Evolutionary conservation across 2,113 vertebrate species (phyloP).

Genomic region (Xiphorhynchus elegans): DNA sequence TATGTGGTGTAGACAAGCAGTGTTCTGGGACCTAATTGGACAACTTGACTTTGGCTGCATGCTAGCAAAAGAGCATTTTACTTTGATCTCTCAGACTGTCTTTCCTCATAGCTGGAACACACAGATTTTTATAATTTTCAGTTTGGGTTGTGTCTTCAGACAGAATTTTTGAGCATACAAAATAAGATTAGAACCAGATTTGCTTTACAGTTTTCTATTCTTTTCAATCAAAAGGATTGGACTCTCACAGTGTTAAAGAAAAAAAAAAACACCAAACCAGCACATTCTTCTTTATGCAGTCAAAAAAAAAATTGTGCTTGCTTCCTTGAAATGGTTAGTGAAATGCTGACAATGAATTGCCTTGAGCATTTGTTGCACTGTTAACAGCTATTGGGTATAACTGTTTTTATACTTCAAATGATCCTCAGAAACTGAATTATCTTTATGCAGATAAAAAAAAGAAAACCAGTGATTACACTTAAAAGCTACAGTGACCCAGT

Average conservation of each 20-base stretch:
- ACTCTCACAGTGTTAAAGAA: not conserved
- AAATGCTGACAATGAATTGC: not conserved
- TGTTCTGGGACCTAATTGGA: not conserved
- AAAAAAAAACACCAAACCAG: not conserved
- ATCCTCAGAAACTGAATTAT: not conserved
- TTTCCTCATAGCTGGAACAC: not conserved
- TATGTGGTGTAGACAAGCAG: not conserved
- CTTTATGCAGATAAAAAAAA: not conserved
- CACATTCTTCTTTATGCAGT: not conserved
- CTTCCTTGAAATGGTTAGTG: not conserved
- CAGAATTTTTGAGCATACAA: not conserved
- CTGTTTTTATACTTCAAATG: not conserved
- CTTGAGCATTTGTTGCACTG: not conserved
- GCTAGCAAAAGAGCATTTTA: not conserved
- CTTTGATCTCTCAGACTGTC: not conserved
- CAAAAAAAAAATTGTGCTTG: accelerated
- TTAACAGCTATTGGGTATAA: not conserved
- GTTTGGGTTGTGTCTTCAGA: not conserved
- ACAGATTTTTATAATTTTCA: not conserved
- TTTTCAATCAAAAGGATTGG: not conserved
- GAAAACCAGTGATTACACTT: not conserved
- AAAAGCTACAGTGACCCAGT: not conserved
- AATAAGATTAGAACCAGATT: not conserved
- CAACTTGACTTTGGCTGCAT: not conserved
- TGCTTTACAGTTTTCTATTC: not conserved